Base-by-base conservation (phyloP, 2,113 vertebrate species). In the Tetrao urogallus region DNA sequence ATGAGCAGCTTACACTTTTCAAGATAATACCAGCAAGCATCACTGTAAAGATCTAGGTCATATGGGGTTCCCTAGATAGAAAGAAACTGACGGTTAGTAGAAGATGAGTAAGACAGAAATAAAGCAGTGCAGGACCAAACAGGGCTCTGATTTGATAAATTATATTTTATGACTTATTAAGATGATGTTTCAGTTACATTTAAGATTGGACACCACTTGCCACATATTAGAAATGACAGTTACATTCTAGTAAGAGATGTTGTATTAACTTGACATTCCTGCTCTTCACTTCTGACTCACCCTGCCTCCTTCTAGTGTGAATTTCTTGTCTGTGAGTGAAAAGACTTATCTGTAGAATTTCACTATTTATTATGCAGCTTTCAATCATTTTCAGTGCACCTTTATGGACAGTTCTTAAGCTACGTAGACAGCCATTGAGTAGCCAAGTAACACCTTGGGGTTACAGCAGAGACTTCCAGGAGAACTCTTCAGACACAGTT, bases 1-100 rank as follows among this genome's bases (percentile, higher is more conserved):
- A 90, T 75, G 48, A 84, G 38, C 16, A 66, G 76, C 69, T 89
- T 92, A 92, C 86, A 94, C 89, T 94, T 93, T 92, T 93, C 91
- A 96, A 87, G 92, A 82, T 70, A 96, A 93, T 82, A 84, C 32
- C 84, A 92, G 50, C 71, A 87, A 89, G 71, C 56, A 47, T 85
- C 81, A 70, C 34, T 38, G 42, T 73, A 93, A 96, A 92, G 74
- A 77, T 89, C 34, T 45, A 85, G 92, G 86, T 93, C 92, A 91
- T 8, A 16, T 64, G 54, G 27, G 58, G 20, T 25, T 84, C 14
- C 57, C 36, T 66, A 42, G 77, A 15, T 21, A 71, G 64, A 75
- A 82, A 82, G n/a, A 90, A 87, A 72, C 65, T 70, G 65, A 61
- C 40, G 58, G 73, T 72, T 75, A 61, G 57, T 69, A 47, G 28